A percentile compares a stretch with the other conserved stretches of the same genome.
Conservation (phyloP, 2,797 vertebrate genomes). For the Alfaro cultratus region DNA sequence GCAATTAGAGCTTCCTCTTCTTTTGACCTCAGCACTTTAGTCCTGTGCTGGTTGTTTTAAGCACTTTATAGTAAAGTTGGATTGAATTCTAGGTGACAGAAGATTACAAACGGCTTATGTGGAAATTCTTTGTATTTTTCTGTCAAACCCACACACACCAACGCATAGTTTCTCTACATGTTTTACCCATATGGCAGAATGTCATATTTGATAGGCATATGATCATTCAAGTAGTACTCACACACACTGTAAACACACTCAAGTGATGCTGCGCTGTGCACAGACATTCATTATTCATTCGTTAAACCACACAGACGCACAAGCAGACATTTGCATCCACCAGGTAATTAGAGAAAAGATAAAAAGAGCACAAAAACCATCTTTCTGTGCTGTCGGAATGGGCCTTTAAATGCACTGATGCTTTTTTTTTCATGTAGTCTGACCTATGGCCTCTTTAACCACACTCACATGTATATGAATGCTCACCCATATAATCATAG, state of each 20-base stretch:
- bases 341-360: constrained; percentile 45
- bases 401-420: constrained; percentile 14
- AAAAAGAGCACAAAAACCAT: constrained; percentile 24
- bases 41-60: background rate
- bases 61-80: background rate
- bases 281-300: constrained; percentile 65
- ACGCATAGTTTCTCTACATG: background rate
- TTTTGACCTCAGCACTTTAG: background rate
- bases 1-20: constrained; percentile 33
- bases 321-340: background rate
- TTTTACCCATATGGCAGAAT: constrained; percentile 49
- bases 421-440: constrained; percentile 17
- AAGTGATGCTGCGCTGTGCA: constrained; percentile 45
- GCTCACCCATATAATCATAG: constrained; percentile 25
- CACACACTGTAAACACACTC: constrained; percentile 36
- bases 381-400: constrained; percentile 8
- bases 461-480: constrained; percentile 22
- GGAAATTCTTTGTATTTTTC: constrained; percentile 26
- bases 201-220: constrained; percentile 45
- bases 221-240: constrained; percentile 39
- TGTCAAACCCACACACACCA: background rate
- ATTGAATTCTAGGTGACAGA: constrained; percentile 29
- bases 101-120: constrained; percentile 21
- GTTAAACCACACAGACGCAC: constrained; percentile 34
- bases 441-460: constrained; percentile 32